Conservation (phyloP, 2,888 invertebrate genomes). For the Polyploca ridens region DNA sequence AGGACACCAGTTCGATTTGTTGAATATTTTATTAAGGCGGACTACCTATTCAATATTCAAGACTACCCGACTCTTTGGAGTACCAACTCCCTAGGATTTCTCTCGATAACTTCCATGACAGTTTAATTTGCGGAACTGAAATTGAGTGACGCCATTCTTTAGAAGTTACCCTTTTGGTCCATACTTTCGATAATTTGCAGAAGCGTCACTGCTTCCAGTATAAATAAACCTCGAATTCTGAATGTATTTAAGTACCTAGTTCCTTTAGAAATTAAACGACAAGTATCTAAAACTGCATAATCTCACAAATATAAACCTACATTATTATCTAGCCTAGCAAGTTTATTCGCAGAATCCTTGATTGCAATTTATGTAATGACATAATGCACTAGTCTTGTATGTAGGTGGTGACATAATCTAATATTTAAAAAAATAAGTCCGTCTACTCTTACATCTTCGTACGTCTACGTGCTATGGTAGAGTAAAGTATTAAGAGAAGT, state of each 20-base stretch:
- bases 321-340: neutral
- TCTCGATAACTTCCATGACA: slow-evolving; percentile 66
- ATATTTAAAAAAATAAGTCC: neutral
- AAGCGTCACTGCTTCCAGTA: neutral
- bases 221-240: neutral
- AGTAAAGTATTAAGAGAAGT: no score
- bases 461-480: no score
- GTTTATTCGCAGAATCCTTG: neutral
- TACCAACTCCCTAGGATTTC: slow-evolving; percentile 41
- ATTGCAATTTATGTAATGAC: slow-evolving; percentile 5
- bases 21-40: slow-evolving; percentile 71
- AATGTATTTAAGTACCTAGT: neutral
- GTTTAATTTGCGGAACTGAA: slow-evolving; percentile 65
- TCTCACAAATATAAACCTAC: neutral
- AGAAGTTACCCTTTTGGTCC: neutral
- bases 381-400: neutral
- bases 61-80: slow-evolving; percentile 60
- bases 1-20: slow-evolving; percentile 56
- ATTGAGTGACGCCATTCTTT: slow-evolving; percentile 44
- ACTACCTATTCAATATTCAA: slow-evolving; percentile 71
- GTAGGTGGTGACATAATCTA: slow-evolving; percentile 11
- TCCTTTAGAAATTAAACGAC: neutral
- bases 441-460: neutral
- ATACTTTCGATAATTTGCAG: neutral
- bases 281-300: neutral